Evolutionary conservation across 2,113 vertebrate genomes (phyloP), one percentile per base, ranked within the genome.

Genomic region (Poecilia latipinna): DNA sequence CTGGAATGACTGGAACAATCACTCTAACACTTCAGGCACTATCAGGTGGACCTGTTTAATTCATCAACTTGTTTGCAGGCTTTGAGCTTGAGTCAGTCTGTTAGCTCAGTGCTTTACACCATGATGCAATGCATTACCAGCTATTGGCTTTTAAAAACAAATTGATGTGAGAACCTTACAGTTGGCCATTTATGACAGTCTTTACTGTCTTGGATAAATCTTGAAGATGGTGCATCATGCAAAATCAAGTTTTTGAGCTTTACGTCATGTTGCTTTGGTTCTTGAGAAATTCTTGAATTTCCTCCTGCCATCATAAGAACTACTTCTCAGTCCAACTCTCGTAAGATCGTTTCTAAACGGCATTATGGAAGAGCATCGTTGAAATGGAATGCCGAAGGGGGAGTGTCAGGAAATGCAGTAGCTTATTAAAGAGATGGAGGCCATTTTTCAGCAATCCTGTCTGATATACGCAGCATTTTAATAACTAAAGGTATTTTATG

Each of bases 11-110:
- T 77, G 60, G 68, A 77, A 77, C 72, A n/a, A 71, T 4, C 19
- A 68, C 57, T 64, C 8, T 39, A 77, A 61, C 42, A 63, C 61
- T 74, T 29, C 29, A 42, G 29, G 72, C 74, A 74, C 35, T 66
- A 57, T 77, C 74, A 68, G 67, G 61, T 79, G 42, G 28, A 77
- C n/a, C 19, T 79, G 66, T 81, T 83, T 72, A 37, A 74, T 80
- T 82, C 17, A 74, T 70, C 33, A 39, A 22, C 8, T 71, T 37
- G 61, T 65, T 70, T 10, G 12, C 60, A 71, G 12, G 12, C 69
- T 48, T 66, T 60, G 24, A 33, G 6, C 35, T 28, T 12, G 15
- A 24, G 19, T 65, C 37, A 39, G 8, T 31, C 28, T 62, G 28
- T 39, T 28, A 29, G 17, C 33, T 60, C 33, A 48, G 6, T 29